phyloP scores from a whole-genome alignment of 2,113 vertebrate genomes.

The Elephas maximus region DNA sequence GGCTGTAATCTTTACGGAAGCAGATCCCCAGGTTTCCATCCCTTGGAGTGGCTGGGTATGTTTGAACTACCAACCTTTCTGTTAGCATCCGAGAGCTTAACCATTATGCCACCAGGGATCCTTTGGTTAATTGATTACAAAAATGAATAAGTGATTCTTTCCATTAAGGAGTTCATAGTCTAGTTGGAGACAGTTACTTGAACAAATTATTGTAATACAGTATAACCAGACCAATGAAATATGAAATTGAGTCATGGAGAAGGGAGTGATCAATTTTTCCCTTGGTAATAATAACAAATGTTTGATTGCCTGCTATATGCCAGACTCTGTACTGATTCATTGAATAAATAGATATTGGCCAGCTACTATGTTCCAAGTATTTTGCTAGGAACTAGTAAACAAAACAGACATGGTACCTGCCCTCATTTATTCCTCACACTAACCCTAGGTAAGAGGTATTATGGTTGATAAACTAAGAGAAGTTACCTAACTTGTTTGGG shows the following conservation, averaged over 20 bases:
- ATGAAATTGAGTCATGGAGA: neutral
- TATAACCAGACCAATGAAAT: conserved; percentile 28
- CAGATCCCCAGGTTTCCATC: too few relatives aligned
- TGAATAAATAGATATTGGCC: neutral
- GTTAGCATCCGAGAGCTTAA: too few relatives aligned
- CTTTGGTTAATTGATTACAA: too few relatives aligned
- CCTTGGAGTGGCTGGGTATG: too few relatives aligned
- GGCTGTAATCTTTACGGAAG: too few relatives aligned
- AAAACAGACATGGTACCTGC: neutral
- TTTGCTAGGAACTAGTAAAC: neutral
- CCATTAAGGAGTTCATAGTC: too few relatives aligned
- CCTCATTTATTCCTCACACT: neutral
- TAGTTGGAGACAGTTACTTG: too few relatives aligned
- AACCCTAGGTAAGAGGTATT: neutral
- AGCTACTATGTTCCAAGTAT: neutral
- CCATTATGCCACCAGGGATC: too few relatives aligned
- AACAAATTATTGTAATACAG: neutral
- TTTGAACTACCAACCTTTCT: too few relatives aligned
- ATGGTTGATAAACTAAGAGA: neutral
- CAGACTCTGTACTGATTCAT: neutral
- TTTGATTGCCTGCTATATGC: neutral
- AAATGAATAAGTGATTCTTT: too few relatives aligned
- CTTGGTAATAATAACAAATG: neutral
- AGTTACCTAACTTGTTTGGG: neutral
- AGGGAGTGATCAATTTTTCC: neutral